Evolutionary conservation across 2,888 invertebrate species (phyloP), one percentile per base, ranked within the genome.

Genomic region (Cecidostiba fungosa): DNA sequence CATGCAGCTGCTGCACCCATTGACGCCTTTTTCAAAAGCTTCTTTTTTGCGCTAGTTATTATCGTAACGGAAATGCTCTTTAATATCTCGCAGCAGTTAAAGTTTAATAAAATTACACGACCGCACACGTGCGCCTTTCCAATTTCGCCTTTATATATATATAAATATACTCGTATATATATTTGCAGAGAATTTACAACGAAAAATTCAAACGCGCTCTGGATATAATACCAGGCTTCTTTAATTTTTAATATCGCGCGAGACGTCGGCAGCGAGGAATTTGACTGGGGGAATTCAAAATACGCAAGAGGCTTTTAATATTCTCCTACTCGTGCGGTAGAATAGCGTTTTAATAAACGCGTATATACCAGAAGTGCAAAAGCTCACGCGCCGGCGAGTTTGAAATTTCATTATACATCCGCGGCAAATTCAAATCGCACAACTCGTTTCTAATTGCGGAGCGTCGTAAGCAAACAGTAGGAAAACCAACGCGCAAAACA

Each of bases 251-350:
- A 62, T 62, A 62, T 23, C 62, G 26, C 23, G 62, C 62, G 62
- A 23, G 23, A 23, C 16, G 19, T 50, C 19, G 16, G 62, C 5
- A 54, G 6, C n/a, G 6, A 19, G 54, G 54, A 54, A 54, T 54
- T 54, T 19, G 26, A 12, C 62, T n/a, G 62, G 62, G 26, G 26
- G 26, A n/a, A 62, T 62, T 62, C 62, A 62, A 62, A 62, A 62
- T 62, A 62, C 62, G 62, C 62, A 19, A 50, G 50, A 50, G 62
- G 62, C 62, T 26, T 62, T 62, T 62, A 62, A 62, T 62, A 62
- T 62, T 62, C 62, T 23, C 23, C 3, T 1, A 19, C 0, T 8
- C 50, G 19, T 1, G 59, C 59, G 10, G 23, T 47, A 10, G 12
- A 62, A 23, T 3, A n/a, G 23, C 62, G 62, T 26, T 62, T 62